Conservation (phyloP, 1,140 invertebrate species). For the Drosophila pallidifrons region DNA sequence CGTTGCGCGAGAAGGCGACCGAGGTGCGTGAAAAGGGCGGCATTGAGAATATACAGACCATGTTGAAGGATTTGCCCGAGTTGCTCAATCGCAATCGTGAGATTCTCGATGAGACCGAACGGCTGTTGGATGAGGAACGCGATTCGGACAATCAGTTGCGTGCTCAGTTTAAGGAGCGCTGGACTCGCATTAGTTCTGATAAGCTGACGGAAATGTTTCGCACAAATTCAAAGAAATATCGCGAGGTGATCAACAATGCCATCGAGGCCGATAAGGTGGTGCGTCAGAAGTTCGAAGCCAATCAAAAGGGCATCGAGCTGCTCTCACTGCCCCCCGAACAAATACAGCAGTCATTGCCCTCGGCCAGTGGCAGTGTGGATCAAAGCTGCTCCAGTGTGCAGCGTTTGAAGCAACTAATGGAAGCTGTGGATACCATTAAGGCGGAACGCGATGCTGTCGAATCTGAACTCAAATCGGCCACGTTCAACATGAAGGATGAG, state of each 20-base stretch:
- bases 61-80: conserved; percentile 94
- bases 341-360: conserved; percentile 88
- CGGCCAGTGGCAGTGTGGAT: conserved; percentile 85
- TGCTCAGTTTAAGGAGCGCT: conserved; percentile 95
- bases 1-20: conserved; percentile 94
- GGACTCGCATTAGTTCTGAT: conserved; percentile 95
- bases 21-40: conserved; percentile 90
- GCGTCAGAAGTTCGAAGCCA: conserved; percentile 93
- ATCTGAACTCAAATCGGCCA: conserved; percentile 93
- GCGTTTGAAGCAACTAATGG: conserved; percentile 92
- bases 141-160: conserved; percentile 95
- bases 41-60: conserved; percentile 86
- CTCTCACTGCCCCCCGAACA: conserved; percentile 91
- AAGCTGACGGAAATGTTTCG: conserved; percentile 95
- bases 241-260: conserved; percentile 96
- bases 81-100: conserved; percentile 96
- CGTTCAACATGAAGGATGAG: conserved; percentile 93
- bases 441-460: conserved; percentile 95
- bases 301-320: conserved; percentile 93
- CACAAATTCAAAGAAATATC: conserved; percentile 95
- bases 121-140: conserved; percentile 96
- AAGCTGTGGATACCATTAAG: conserved; percentile 94
- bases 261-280: conserved; percentile 91
- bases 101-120: conserved; percentile 96
- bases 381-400: conserved; percentile 88